These are phyloP conservation scores for Coccyzus lansbergi DNA, from an alignment of 2,797 vertebrate species.

Conservation along the genomic window DNA sequence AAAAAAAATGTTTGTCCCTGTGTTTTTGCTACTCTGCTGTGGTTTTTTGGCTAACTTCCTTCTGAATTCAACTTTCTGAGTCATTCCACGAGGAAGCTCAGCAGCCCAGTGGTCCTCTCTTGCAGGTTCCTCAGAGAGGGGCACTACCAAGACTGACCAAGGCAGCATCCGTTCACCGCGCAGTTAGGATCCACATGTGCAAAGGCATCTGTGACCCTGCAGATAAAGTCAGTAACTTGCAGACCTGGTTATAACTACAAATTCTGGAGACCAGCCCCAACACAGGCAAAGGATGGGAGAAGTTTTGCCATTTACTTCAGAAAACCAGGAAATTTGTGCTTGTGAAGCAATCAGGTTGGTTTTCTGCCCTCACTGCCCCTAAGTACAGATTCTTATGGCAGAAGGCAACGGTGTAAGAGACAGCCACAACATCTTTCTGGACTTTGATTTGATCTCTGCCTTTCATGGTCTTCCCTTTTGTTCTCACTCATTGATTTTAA, in stretches of 20 bases:
- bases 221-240: not conserved
- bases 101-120: not conserved
- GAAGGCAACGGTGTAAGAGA: not conserved
- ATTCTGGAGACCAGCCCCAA: not conserved
- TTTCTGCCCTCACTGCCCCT: not conserved
- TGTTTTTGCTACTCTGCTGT: not conserved
- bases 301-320: not conserved
- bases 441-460: constrained; percentile 10
- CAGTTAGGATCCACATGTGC: accelerated
- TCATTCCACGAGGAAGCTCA: not conserved
- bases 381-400: not conserved
- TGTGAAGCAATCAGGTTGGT: not conserved
- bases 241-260: accelerated
- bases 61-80: not conserved
- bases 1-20: not conserved
- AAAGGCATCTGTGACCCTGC: not conserved
- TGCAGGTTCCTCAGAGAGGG: accelerated
- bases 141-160: not conserved
- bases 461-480: not conserved
- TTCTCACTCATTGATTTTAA: not conserved
- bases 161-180: accelerated
- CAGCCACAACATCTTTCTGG: not conserved
- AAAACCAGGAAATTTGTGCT: not conserved
- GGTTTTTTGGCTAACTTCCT: not conserved
- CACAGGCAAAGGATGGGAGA: not conserved